Evolutionary conservation across 2,888 invertebrate species (phyloP).

Genomic region (Trichacis sp.): DNA sequence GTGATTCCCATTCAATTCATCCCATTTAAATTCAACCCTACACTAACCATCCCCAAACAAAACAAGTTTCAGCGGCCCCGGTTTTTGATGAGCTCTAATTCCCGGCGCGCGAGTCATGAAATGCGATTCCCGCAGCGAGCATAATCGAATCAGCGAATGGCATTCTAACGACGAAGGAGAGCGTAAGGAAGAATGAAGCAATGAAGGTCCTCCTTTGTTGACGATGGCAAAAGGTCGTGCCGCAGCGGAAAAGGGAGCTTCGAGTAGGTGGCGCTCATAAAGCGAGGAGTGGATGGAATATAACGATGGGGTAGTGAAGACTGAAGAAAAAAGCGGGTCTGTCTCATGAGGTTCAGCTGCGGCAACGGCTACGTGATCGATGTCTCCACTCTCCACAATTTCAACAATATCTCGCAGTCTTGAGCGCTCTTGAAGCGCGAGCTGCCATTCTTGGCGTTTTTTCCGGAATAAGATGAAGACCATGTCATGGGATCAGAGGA

Average conservation of each 20-base stretch:
- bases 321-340: conserved; percentile 38
- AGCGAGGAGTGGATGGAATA: too few species aligned
- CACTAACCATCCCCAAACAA: not conserved
- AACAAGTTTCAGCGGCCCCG: conserved; percentile 11
- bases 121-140: conserved; percentile 15
- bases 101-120: conserved; percentile 6
- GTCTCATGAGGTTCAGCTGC: conserved; percentile 58
- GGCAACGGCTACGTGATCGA: conserved; percentile 55
- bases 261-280: conserved; percentile 21
- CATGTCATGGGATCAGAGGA: too few species aligned
- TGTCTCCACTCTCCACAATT: conserved; percentile 61
- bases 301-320: conserved; percentile 3
- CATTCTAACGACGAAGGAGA: conserved; percentile 29
- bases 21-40: not conserved
- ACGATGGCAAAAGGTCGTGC: conserved; percentile 32
- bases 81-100: conserved; percentile 16
- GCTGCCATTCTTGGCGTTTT: conserved; percentile 56
- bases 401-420: conserved; percentile 61
- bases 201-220: too few species aligned
- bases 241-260: conserved; percentile 25
- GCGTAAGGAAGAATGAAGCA: conserved; percentile 28
- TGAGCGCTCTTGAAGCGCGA: conserved; percentile 39
- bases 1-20: not conserved
- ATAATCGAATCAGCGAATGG: conserved; percentile 34
- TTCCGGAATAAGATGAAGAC: conserved; percentile 58